A percentile compares a stretch with the other conserved stretches of the same genome.
These are phyloP conservation scores for Nineta flava DNA, from an alignment of 2,888 invertebrate genomes.

Conservation along the genomic window DNA sequence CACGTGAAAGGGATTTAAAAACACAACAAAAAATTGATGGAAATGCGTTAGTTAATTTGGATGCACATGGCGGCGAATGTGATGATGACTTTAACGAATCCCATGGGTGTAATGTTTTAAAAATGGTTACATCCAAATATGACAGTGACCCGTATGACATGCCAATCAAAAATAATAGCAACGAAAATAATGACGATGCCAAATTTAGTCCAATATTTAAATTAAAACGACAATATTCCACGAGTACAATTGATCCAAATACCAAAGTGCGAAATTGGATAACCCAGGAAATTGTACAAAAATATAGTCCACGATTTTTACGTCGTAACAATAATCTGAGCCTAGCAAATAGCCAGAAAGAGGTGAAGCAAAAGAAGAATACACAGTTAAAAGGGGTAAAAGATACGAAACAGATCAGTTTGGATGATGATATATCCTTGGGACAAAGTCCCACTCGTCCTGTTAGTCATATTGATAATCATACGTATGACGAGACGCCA, in stretches of 20 bases:
- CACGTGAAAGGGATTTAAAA: conserved; percentile 31
- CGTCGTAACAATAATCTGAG: conserved; percentile 30
- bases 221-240: conserved; percentile 54
- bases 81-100: conserved; percentile 25
- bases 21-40: conserved; percentile 19
- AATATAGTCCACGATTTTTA: conserved; percentile 50
- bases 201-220: conserved; percentile 42
- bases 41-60: conserved; percentile 15
- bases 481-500: conserved; percentile 7
- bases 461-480: conserved; percentile 18
- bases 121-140: conserved; percentile 31
- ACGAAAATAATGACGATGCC: conserved; percentile 27
- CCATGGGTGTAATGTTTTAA: conserved; percentile 40
- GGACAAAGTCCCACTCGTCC: conserved; percentile 25
- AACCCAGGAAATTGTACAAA: conserved; percentile 57
- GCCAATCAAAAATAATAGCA: conserved; percentile 33
- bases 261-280: conserved; percentile 81
- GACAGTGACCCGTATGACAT: conserved; percentile 36
- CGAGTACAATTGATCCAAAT: conserved; percentile 70
- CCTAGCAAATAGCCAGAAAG: conserved; percentile 22
- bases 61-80: conserved; percentile 12
- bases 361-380: conserved; percentile 17
- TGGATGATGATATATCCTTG: conserved; percentile 16
- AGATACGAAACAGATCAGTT: not conserved
- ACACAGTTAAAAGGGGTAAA: conserved; percentile 12